These are phyloP conservation scores for Diorhabda carinulata DNA, from an alignment of 1,140 invertebrate species.

Conservation along the genomic window DNA sequence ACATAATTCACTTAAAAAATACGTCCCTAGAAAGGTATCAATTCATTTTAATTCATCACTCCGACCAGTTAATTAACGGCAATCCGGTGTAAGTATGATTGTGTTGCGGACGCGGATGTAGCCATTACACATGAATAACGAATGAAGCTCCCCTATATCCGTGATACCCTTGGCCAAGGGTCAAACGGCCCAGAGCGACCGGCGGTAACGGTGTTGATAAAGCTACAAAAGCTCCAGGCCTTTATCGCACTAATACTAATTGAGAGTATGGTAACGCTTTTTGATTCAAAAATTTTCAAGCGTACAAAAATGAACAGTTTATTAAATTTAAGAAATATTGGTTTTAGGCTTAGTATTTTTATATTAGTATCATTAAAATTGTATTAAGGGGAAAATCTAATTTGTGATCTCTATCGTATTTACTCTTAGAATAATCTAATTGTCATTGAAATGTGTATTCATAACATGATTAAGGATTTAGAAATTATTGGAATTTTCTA, in stretches of 20 bases:
- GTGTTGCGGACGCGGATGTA: slow-evolving; percentile 1
- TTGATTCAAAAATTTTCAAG: too few relatives aligned
- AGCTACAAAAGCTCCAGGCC: not conserved
- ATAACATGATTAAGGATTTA: too few relatives aligned
- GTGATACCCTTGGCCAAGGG: not conserved
- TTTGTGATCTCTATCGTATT: too few relatives aligned
- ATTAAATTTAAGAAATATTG: too few relatives aligned
- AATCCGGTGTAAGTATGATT: not conserved
- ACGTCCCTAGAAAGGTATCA: not conserved
- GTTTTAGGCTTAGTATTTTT: too few relatives aligned
- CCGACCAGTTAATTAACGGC: not conserved
- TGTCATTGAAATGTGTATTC: too few relatives aligned
- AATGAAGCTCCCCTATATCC: not conserved
- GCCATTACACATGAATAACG: not conserved
- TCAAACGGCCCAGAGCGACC: not conserved
- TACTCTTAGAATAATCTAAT: too few relatives aligned
- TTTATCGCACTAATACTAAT: not conserved
- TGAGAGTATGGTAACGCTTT: not conserved
- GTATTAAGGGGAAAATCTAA: too few relatives aligned
- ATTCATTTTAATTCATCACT: not conserved
- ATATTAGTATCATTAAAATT: too few relatives aligned
- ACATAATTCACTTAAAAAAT: too few relatives aligned
- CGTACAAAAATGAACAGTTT: too few relatives aligned
- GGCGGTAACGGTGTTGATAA: not conserved
- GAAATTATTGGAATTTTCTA: too few relatives aligned